phyloP scores from a whole-genome alignment of 2,888 invertebrate genomes.

The Drosophila siamana region DNA sequence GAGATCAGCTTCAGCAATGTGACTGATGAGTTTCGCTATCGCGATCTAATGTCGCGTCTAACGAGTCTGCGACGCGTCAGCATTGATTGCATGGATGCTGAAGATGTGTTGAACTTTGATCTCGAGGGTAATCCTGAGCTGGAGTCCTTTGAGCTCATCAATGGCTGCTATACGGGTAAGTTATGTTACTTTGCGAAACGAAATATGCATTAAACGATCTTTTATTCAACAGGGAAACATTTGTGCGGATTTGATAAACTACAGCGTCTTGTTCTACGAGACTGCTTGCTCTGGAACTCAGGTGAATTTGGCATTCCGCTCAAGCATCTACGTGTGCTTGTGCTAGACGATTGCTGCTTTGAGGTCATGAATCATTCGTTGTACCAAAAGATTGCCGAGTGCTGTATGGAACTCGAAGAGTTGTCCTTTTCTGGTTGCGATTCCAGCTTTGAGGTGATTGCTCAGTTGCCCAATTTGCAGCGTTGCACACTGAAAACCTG shows the following conservation, averaged over 20 bases:
- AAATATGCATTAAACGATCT: background rate
- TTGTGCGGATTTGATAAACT: conserved; percentile 62
- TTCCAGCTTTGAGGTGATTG: conserved; percentile 65
- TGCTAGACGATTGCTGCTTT: conserved; percentile 70
- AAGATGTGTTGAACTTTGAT: conserved; percentile 65
- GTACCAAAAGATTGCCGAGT: conserved; percentile 66
- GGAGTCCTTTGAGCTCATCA: conserved; percentile 62
- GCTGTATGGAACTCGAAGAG: conserved; percentile 60
- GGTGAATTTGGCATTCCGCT: conserved; percentile 67
- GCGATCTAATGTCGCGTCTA: conserved; percentile 44
- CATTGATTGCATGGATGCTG: conserved; percentile 66
- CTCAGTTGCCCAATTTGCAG: conserved; percentile 57
- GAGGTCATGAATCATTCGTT: conserved; percentile 67
- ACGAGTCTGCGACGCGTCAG: conserved; percentile 43
- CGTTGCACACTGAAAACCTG: conserved; percentile 68
- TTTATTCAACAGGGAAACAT: conserved; percentile 52
- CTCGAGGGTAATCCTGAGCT: conserved; percentile 49
- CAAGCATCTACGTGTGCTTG: conserved; percentile 36
- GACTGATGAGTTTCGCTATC: conserved; percentile 63
- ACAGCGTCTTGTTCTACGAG: conserved; percentile 52
- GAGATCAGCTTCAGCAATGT: conserved; percentile 63
- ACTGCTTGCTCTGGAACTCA: conserved; percentile 70
- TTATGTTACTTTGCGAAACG: background rate
- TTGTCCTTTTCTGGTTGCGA: conserved; percentile 70
- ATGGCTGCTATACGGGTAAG: conserved; percentile 70